Percentiles rank a stretch among this genome's conserved stretches.
Conservation (phyloP, 2,888 invertebrate genomes). For the Salticus scenicus region DNA sequence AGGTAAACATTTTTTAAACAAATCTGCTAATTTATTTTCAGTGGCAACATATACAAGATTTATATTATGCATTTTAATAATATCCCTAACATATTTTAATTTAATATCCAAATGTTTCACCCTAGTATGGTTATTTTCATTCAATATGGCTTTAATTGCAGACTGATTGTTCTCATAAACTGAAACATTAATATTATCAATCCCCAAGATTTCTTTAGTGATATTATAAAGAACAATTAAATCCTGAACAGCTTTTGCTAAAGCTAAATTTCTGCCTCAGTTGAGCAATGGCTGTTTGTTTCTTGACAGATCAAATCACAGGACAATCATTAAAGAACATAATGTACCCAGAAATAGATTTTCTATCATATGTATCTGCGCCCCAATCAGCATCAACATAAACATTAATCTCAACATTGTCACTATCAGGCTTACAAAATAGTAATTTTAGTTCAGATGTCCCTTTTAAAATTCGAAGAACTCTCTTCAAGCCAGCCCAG, state of each 20-base stretch:
- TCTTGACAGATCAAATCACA: constrained; percentile 10
- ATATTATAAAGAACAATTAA: constrained; percentile 6
- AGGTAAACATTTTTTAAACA: too few relatives aligned
- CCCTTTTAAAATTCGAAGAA: constrained; percentile 29
- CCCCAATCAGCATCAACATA: constrained; percentile 33
- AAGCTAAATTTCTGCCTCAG: constrained; percentile 21
- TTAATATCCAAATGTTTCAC: too few relatives aligned
- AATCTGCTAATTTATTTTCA: too few relatives aligned
- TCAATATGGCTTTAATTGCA: constrained; percentile 5
- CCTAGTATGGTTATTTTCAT: constrained; percentile 25
- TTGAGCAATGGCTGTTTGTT: constrained; percentile 21
- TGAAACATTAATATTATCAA: neutral
- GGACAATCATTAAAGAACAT: constrained; percentile 9
- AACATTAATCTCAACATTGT: constrained; percentile 20
- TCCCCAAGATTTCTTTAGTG: constrained; percentile 13
- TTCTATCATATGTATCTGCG: constrained; percentile 19
- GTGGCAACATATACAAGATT: too few relatives aligned
- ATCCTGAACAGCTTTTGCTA: constrained; percentile 29
- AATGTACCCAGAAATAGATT: constrained; percentile 26
- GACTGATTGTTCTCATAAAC: constrained; percentile 28
- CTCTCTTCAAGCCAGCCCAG: constrained; percentile 38
- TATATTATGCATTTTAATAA: too few relatives aligned
- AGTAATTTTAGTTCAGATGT: constrained; percentile 30
- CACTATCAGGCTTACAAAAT: constrained; percentile 21
- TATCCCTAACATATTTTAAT: too few relatives aligned